Conservation (phyloP, 2,113 vertebrate species). For the Cyphomyrus plagiostoma region DNA sequence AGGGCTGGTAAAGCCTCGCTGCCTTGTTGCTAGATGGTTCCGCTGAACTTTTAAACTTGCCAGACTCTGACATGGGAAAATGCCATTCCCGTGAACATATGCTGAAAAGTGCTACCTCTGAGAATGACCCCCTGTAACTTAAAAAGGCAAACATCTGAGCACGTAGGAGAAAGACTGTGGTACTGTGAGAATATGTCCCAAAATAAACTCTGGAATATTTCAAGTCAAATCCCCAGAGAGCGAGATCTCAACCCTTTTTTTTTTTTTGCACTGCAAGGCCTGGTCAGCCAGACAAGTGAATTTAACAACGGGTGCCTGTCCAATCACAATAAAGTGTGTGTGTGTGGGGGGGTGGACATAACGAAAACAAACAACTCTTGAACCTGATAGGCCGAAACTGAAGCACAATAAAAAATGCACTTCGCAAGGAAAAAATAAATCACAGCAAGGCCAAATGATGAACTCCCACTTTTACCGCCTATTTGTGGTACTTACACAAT, state of each 20-base stretch:
- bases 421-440: neutral
- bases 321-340: conserved; percentile 9
- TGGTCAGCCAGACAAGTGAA: conserved; percentile 70
- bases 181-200: conserved; percentile 78
- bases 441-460: neutral
- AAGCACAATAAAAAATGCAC: neutral
- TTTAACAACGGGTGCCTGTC: conserved; percentile 54
- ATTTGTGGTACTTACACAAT: neutral
- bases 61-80: conserved; percentile 74
- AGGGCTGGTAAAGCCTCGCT: neutral
- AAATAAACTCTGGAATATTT: conserved; percentile 83
- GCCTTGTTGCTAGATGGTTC: neutral
- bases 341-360: neutral
- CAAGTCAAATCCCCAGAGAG: conserved; percentile 68
- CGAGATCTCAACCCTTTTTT: conserved; percentile 57
- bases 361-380: conserved; percentile 32
- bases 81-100: conserved; percentile 72
- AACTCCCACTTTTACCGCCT: neutral
- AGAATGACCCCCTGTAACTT: conserved; percentile 60
- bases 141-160: conserved; percentile 66
- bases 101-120: conserved; percentile 73
- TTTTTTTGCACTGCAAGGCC: conserved; percentile 46
- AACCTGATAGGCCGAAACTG: neutral
- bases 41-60: conserved; percentile 67
- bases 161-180: conserved; percentile 67